Conservation (phyloP, 2,888 invertebrate species). For the Lasioglossum villosulum region DNA sequence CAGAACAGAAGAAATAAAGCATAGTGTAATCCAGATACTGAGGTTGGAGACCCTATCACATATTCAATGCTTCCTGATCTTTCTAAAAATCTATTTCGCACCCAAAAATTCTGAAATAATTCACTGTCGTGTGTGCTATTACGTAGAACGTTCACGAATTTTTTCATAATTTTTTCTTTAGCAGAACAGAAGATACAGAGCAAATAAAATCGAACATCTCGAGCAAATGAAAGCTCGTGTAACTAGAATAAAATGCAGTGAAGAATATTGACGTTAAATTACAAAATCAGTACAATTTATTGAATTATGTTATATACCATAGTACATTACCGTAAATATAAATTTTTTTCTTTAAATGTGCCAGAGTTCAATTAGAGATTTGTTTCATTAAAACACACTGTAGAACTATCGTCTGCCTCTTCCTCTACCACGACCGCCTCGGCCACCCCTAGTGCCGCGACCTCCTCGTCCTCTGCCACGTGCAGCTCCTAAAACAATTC, state of each 20-base stretch:
- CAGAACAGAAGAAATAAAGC: too few relatives aligned
- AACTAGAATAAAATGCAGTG: neutral
- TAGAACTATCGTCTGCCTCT: conserved; percentile 85
- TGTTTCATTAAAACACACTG: conserved; percentile 37
- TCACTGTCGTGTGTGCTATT: too few relatives aligned
- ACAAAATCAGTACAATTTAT: conserved; percentile 53
- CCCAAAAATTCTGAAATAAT: too few relatives aligned
- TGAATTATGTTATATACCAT: conserved; percentile 24
- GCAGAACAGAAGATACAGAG: too few relatives aligned
- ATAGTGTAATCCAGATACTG: too few relatives aligned
- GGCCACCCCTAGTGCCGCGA: conserved; percentile 90
- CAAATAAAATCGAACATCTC: too few relatives aligned
- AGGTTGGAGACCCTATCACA: too few relatives aligned
- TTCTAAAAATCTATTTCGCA: too few relatives aligned
- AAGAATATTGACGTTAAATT: conserved; percentile 49
- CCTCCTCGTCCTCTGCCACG: conserved; percentile 90
- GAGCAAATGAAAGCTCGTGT: neutral
- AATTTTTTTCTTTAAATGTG: conserved; percentile 27
- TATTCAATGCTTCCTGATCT: too few relatives aligned
- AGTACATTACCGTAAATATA: conserved; percentile 25
- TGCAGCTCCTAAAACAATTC: conserved; percentile 85
- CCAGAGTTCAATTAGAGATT: conserved; percentile 45
- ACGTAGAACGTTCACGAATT: too few relatives aligned
- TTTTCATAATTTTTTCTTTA: too few relatives aligned
- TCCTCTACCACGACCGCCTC: conserved; percentile 90